Percentiles rank a stretch among this genome's conserved stretches.
These are phyloP conservation scores for Pasiphila rectangulata DNA, from an alignment of 2,888 invertebrate genomes.

Conservation along the genomic window DNA sequence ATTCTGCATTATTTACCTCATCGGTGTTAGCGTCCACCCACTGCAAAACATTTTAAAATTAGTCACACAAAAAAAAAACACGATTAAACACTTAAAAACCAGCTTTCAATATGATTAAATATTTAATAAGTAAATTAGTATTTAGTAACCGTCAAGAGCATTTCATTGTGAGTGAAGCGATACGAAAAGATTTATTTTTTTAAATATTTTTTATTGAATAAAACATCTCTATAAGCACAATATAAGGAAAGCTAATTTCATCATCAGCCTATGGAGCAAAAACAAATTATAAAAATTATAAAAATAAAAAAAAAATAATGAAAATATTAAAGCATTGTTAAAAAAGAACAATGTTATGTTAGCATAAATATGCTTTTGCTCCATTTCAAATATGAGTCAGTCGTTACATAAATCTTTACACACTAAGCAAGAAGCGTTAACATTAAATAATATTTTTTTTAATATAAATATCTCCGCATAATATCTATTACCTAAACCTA, in stretches of 20 bases:
- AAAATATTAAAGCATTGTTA: no score
- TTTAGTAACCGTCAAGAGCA: constrained; percentile 59
- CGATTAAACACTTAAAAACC: constrained; percentile 23
- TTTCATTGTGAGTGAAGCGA: constrained; percentile 62
- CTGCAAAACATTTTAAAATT: constrained; percentile 80
- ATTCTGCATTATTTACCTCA: constrained; percentile 77
- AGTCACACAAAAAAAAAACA: constrained; percentile 54
- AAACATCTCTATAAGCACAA: constrained; percentile 60
- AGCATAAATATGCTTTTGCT: constrained; percentile 19
- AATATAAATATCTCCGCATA: constrained; percentile 40
- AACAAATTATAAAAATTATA: constrained; percentile 28
- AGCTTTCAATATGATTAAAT: constrained; percentile 4
- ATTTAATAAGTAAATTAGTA: constrained; percentile 8
- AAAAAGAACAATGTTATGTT: background rate
- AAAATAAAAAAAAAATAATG: background rate
- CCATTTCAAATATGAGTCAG: constrained; percentile 11
- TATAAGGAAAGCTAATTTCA: constrained; percentile 34
- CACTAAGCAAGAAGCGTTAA: constrained; percentile 42
- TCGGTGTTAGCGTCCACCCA: constrained; percentile 85
- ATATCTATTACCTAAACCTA: constrained; percentile 29
- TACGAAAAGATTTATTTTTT: constrained; percentile 45
- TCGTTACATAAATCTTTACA: constrained; percentile 33
- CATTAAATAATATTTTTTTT: constrained; percentile 30
- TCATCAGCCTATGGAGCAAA: constrained; percentile 25
- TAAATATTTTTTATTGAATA: constrained; percentile 48